Evolutionary conservation across 2,797 vertebrate genomes (phyloP), one percentile per base, ranked within the genome.

Genomic region (Varecia variegata): DNA sequence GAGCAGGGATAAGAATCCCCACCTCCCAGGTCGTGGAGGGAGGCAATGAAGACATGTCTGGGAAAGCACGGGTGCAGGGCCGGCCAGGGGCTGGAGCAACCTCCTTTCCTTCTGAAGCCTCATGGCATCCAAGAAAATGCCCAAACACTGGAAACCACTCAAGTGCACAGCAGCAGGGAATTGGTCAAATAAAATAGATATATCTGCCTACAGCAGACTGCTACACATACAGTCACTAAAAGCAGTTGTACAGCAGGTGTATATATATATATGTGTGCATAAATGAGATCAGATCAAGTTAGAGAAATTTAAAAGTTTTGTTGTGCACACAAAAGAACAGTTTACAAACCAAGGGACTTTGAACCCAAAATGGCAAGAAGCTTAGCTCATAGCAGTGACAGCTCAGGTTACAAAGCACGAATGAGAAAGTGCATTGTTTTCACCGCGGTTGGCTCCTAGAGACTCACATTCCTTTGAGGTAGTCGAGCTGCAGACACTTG

Each of bases 11-110:
- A 4, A 23, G 13, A 23, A 4, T 9, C 30, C 27, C 12, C 60
- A 15, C 32, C 14, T 20, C 15, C 71, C 0, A 0, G 23, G 93
- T 20, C 0, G 3, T n/a, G n/a, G n/a, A 56, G n/a, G 50, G 50
- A 8, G 7, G n/a, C 27, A 3, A 35, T 25, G 21, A n/a, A 67
- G 18, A 15, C 7, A 20, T 9, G 9, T 0, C 0, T 0, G 0
- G 15, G 8, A 47, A 18, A 50, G 27, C 11, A 7, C 27, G 0
- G 21, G 27, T 14, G 4, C 7, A 11, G 70, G 62, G 62, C 71
- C 35, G 18, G 50, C 4, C 43, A 1, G 43, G 50, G 7, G 50
- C 13, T 43, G 60, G 30, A 47, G 70, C 50, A 12, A 18, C 30
- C 43, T 20, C 58, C 35, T 30, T 35, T 56, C 10, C 30, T 50